phyloP scores from a whole-genome alignment of 2,888 invertebrate species.

The Corythucha ciliata region DNA sequence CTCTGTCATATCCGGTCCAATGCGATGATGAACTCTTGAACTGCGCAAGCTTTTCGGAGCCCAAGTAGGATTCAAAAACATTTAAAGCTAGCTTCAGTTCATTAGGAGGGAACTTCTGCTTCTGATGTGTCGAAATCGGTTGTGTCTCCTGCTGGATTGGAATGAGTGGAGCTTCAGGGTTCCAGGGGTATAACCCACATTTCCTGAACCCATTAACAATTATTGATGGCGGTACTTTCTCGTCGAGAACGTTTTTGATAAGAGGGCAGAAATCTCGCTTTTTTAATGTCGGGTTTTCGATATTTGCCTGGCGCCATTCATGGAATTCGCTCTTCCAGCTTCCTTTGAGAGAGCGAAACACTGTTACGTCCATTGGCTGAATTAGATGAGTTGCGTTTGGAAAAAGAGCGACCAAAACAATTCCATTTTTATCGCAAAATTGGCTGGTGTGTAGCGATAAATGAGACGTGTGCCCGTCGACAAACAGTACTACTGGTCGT shows the following conservation, averaged over 20 bases:
- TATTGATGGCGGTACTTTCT: constrained; percentile 3
- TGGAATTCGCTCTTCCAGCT: constrained; percentile 30
- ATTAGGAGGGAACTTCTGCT: too few species aligned
- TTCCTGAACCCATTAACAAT: constrained; percentile 20
- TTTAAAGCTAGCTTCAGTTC: too few species aligned
- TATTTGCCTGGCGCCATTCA: neutral
- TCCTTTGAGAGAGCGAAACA: constrained; percentile 28
- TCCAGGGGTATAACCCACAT: constrained; percentile 18
- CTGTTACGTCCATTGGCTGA: constrained; percentile 34
- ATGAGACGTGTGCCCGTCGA: constrained; percentile 42
- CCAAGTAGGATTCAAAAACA: too few species aligned
- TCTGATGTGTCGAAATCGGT: too few species aligned
- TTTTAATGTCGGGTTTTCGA: constrained; percentile 16
- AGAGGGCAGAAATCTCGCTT: constrained; percentile 23
- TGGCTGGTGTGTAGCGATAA: constrained; percentile 26
- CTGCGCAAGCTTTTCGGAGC: too few species aligned
- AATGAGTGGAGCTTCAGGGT: too few species aligned
- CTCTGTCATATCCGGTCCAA: too few species aligned
- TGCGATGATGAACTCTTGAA: too few species aligned
- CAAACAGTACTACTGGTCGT: constrained; percentile 40
- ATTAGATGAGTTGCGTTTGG: constrained; percentile 33
- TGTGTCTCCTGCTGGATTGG: too few species aligned
- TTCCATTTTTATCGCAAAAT: constrained; percentile 38
- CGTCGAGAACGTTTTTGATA: constrained; percentile 17
- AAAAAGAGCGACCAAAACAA: constrained; percentile 30